A percentile compares a stretch with the other conserved stretches of the same genome.
phyloP scores from a whole-genome alignment of 92 coral and sea anemone species.

The Paragorgia papillata region DNA sequence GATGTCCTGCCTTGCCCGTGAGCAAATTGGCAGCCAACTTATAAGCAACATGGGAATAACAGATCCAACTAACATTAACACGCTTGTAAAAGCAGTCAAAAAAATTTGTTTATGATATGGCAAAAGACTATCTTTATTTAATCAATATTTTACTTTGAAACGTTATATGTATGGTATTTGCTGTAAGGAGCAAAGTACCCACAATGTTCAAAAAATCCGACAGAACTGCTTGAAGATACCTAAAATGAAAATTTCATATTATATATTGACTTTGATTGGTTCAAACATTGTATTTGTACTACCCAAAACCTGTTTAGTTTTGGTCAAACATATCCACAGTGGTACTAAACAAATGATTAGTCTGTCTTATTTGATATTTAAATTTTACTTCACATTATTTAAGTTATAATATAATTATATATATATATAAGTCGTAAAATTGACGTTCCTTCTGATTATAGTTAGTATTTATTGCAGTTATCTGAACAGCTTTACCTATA shows the following conservation, averaged over 20 bases:
- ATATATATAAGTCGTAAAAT: no score
- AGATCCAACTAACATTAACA: constrained; percentile 17
- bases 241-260: constrained; percentile 10
- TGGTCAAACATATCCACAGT: no score
- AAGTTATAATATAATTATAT: no score
- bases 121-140: not conserved
- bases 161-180: not conserved
- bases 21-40: constrained; percentile 39
- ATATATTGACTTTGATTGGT: constrained; percentile 3
- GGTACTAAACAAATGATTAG: no score
- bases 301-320: no score
- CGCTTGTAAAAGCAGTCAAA: constrained; percentile 41
- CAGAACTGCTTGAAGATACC: constrained; percentile 4
- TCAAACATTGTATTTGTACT: not conserved
- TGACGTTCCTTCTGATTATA: no score
- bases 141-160: no score
- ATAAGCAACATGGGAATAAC: constrained; percentile 59
- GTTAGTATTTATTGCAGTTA: no score
- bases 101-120: not conserved
- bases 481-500: no score
- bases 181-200: constrained; percentile 16
- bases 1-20: constrained; percentile 34
- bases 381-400: no score
- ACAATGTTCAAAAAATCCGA: constrained; percentile 21
- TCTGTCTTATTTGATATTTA: no score